Base-by-base conservation (phyloP, 2,888 invertebrate species). In the Helicoverpa assulta region DNA sequence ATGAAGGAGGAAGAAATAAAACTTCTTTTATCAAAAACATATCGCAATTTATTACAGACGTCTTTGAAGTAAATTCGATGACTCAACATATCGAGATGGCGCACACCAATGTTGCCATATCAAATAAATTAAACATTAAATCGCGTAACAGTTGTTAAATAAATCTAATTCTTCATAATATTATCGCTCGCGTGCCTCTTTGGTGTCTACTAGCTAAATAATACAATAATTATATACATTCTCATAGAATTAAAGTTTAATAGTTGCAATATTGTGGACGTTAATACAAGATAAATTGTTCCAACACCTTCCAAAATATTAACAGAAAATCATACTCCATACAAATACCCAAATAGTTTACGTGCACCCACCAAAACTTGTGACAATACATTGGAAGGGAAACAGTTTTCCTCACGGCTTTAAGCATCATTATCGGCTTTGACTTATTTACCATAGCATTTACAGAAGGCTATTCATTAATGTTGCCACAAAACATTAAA, bases 131-230 rank as follows among this genome's bases (percentile, higher is more conserved):
- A 93, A 93, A 94, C 93, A 94, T 93, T 91, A 92, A 90, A 93
- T 90, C 91, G 88, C 85, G 90, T 92, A 95, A 95, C 95, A 95
- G 91, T 92, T 82, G 70, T 83, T 93, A 94, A 92, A 94, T 94
- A 94, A 85, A 86, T 92, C 88, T 91, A 92, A 89, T 89, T 89
- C 86, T 82, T 79, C 70, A 80, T 83, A 76, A 89, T 88, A 89
- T 84, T 85, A 82, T 85, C 87, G 81, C 86, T 90, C 86, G 89
- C 89, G 91, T 89, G 92, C 95, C 93, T 95, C 95, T 95, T 95
- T 95, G 95, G 95, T 95, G 89, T 95, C 93, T 95, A 95, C 95
- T 95, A 95, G 95, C 95, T 95, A 95, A 92, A 85, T 87, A 83
- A 81, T 83, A 83, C 75, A 82, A 73, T 83, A 76, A 83, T 67